Conservation (phyloP, 2,888 invertebrate species). For the Diarsia brunnea region DNA sequence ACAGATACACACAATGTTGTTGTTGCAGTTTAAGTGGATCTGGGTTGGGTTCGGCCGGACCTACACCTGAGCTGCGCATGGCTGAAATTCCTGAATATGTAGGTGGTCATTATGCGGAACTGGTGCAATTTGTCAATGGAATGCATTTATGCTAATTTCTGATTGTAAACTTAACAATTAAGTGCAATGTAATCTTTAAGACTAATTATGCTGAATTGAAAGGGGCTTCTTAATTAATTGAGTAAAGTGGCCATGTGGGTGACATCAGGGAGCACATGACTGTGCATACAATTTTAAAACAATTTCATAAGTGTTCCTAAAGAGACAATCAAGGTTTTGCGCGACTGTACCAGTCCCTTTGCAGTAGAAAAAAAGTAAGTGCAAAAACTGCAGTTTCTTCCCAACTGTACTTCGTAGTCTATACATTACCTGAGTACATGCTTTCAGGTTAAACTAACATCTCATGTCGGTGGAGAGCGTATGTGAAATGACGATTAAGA, state of each 20-base stretch:
- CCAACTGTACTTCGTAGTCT: slow-evolving; percentile 62
- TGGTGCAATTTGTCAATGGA: slow-evolving; percentile 48
- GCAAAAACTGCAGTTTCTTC: slow-evolving; percentile 40
- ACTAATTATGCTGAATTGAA: background rate
- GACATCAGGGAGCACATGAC: too few species aligned
- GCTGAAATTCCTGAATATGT: slow-evolving; percentile 60
- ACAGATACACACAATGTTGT: slow-evolving; percentile 75
- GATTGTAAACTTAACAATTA: slow-evolving; percentile 9
- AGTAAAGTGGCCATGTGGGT: background rate
- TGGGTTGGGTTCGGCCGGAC: slow-evolving; percentile 62
- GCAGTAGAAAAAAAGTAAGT: slow-evolving; percentile 11
- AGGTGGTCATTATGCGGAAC: slow-evolving; percentile 58
- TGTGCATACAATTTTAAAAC: background rate
- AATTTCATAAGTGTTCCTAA: background rate
- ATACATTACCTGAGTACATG: slow-evolving; percentile 53
- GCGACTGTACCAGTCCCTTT: slow-evolving; percentile 30
- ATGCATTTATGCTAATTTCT: slow-evolving; percentile 36
- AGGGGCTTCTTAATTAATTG: background rate
- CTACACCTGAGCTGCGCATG: slow-evolving; percentile 52
- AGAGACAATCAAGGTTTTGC: slow-evolving; percentile 4
- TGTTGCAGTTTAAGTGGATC: slow-evolving; percentile 58
- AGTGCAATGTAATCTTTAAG: background rate
- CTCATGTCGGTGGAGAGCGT: slow-evolving; percentile 84
- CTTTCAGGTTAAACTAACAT: slow-evolving; percentile 82
- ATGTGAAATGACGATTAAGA: slow-evolving; percentile 90